Evolutionary conservation across 2,797 vertebrate species (phyloP).

Genomic region (Falco concolor): DNA sequence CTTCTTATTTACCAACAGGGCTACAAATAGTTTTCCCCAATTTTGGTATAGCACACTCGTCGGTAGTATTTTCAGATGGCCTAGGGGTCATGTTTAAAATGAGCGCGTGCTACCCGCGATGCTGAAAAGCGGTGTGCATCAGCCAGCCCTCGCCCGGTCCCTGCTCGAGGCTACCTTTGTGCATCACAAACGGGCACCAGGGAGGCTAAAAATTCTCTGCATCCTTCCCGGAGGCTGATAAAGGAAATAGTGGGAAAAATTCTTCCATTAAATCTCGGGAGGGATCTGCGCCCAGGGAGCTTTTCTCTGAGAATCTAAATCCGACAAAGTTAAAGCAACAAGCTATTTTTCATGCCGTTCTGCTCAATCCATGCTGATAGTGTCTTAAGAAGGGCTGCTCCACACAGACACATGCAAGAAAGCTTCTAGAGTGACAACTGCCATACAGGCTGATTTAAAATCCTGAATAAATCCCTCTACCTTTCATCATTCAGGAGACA

Average conservation of each 20-base stretch:
- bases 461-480: neutral
- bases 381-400: neutral
- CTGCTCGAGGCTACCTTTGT: neutral
- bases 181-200: rapidly evolving
- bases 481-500: neutral
- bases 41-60: neutral
- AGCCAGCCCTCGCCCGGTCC: neutral
- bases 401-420: neutral
- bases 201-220: neutral
- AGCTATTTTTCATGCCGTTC: neutral
- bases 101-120: rapidly evolving
- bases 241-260: neutral
- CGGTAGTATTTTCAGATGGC: neutral
- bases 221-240: neutral
- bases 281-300: neutral
- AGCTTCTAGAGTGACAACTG: neutral
- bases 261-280: neutral
- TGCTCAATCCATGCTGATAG: rapidly evolving
- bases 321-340: neutral
- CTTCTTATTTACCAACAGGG: neutral
- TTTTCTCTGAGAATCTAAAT: neutral
- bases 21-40: neutral
- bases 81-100: neutral
- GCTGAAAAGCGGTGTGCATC: neutral
- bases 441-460: neutral